phyloP scores from a whole-genome alignment of 2,113 vertebrate species.

The Aptenodytes forsteri region DNA sequence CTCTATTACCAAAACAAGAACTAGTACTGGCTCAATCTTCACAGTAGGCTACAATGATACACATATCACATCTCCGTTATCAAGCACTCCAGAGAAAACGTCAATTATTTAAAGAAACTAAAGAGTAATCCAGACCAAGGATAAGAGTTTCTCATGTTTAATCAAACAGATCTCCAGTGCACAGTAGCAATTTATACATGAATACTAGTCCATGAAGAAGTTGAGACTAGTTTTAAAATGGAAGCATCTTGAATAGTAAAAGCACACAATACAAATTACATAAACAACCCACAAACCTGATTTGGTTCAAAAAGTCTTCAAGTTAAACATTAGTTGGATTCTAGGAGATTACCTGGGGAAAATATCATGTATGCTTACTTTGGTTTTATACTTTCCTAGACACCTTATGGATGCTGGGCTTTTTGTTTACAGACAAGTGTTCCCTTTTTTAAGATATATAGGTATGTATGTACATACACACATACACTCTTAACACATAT shows the following conservation, averaged over 20 bases:
- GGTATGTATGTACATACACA: neutral
- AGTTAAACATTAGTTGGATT: neutral
- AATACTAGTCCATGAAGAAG: neutral
- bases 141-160: conserved; percentile 30
- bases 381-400: neutral
- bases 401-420: neutral
- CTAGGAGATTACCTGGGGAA: neutral
- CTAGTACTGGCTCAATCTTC: neutral
- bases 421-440: neutral
- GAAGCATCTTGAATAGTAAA: neutral
- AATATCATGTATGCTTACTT: neutral
- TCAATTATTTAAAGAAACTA: conserved; percentile 56
- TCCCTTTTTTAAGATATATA: neutral
- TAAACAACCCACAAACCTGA: neutral
- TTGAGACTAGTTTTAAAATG: neutral
- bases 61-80: neutral
- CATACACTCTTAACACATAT: neutral
- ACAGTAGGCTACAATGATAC: neutral
- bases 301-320: neutral
- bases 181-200: neutral
- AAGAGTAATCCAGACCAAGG: conserved; percentile 26
- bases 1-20: neutral
- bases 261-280: neutral
- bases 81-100: conserved; percentile 8
- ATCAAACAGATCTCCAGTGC: neutral